Evolutionary conservation across 2,113 vertebrate genomes (phyloP).

Genomic region (Rhinopomastus cyanomelas): DNA sequence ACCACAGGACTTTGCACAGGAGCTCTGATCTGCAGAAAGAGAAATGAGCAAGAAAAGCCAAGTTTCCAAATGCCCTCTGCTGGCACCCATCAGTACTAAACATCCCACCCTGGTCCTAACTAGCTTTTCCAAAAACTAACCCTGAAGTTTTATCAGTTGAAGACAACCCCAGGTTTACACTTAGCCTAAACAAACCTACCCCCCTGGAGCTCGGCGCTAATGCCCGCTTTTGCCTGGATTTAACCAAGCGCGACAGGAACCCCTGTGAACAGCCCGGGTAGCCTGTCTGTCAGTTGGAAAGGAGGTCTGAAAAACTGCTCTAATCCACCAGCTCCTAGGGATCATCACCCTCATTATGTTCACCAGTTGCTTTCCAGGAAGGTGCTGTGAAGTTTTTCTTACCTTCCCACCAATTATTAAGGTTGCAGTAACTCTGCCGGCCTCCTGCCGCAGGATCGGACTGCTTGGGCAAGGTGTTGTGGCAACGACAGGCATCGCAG

Average conservation of each 20-base stretch:
- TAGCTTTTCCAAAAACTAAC: background rate
- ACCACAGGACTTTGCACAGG: background rate
- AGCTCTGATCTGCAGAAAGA: background rate
- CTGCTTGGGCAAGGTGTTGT: background rate
- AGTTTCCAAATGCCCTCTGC: constrained; percentile 60
- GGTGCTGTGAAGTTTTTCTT: background rate
- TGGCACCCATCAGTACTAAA: constrained; percentile 3
- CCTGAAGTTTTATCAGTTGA: background rate
- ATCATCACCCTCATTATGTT: background rate
- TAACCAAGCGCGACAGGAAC: background rate
- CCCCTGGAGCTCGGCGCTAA: background rate
- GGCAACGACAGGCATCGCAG: background rate
- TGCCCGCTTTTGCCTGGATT: background rate
- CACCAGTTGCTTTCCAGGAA: background rate
- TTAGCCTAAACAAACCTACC: background rate
- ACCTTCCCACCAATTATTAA: background rate
- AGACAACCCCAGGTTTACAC: background rate
- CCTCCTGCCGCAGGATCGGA: background rate
- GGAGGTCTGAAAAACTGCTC: background rate
- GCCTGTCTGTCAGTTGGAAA: background rate
- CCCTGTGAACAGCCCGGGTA: background rate
- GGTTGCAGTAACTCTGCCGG: background rate
- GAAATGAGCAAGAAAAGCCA: background rate
- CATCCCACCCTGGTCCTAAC: background rate
- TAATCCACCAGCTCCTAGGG: background rate